Evolutionary conservation across 2,888 invertebrate species (phyloP), one percentile per base, ranked within the genome.

Genomic region (Anagyrus pseudococci): DNA sequence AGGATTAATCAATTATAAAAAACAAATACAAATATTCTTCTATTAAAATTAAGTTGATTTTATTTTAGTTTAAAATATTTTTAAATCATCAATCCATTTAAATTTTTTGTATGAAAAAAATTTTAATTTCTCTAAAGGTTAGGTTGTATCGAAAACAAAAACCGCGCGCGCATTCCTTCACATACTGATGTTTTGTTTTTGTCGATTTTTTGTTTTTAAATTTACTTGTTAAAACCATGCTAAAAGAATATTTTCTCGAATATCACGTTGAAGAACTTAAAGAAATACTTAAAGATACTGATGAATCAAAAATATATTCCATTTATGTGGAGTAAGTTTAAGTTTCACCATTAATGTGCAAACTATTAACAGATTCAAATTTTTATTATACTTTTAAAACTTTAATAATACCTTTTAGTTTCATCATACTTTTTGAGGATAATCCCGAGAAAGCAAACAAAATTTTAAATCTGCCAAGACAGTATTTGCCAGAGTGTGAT

Each of bases 291-390:
- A 81, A 85, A 64, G 82, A 85, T 69, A 77, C 76, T 4, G 88
- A 91, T 76, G 82, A 81, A 56, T 81, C 84, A 47, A 85, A 86
- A 57, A 88, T 89, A 76, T 90, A 85, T 72, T 84, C 87, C 41
- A 82, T 93, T 52, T 85, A 85, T 74, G 85, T 92, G 53, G 89
- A 91, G 92, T 92, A 84, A 84, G 85, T 54, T n/a, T 6, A 37
- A 60, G 17, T 37, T 56, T 48, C 15, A 10, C 41, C 37, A 40
- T 33, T 44, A 43, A 41, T 8, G 15, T 37, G n/a, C n/a, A 15
- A 29, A 8, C 1, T 37, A 4, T 49, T 49, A 52, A 15, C 37
- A 26, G 6, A 23, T 26, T 26, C 25, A 29, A 17, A 17, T 26
- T 48, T 25, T 41, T 7, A 15, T 40, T 40, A 15, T 44, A 53